Evolutionary conservation across 1,140 invertebrate species (phyloP).

Genomic region (Cotesia chilonis): DNA sequence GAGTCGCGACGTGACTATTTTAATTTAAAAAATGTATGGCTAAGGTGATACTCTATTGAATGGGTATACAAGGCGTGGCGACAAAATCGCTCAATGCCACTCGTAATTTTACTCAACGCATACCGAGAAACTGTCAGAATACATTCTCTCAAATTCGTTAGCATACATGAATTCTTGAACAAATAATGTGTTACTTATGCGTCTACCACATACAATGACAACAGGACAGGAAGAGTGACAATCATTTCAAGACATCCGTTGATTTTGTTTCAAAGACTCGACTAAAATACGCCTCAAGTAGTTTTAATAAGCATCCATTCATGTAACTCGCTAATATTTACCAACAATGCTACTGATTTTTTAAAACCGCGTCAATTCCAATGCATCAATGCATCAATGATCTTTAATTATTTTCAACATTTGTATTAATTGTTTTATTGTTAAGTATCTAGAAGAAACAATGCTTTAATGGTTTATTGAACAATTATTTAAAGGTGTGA

Average conservation of each 20-base stretch:
- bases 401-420: too few relatives aligned
- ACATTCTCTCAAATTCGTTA: slow-evolving; percentile 27
- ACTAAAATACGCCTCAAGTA: too few relatives aligned
- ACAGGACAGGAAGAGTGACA: too few relatives aligned
- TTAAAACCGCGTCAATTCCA: not conserved
- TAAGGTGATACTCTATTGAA: slow-evolving; percentile 12
- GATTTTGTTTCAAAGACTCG: too few relatives aligned
- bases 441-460: too few relatives aligned
- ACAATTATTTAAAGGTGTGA: slow-evolving; percentile 49
- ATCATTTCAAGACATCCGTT: too few relatives aligned
- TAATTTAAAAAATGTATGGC: not conserved
- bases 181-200: too few relatives aligned
- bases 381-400: too few relatives aligned
- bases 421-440: too few relatives aligned
- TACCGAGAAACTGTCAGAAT: slow-evolving; percentile 13
- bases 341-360: slow-evolving; percentile 13
- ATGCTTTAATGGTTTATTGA: slow-evolving; percentile 22
- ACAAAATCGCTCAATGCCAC: slow-evolving; percentile 22
- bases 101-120: not conserved
- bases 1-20: slow-evolving; percentile 16
- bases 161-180: slow-evolving; percentile 6
- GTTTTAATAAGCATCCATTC: too few relatives aligned
- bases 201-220: not conserved
- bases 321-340: too few relatives aligned
- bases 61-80: slow-evolving; percentile 13